A percentile compares a stretch with the other conserved stretches of the same genome.
Evolutionary conservation across 2,888 invertebrate species (phyloP).

Genomic region (Xestia sexstrigata): DNA sequence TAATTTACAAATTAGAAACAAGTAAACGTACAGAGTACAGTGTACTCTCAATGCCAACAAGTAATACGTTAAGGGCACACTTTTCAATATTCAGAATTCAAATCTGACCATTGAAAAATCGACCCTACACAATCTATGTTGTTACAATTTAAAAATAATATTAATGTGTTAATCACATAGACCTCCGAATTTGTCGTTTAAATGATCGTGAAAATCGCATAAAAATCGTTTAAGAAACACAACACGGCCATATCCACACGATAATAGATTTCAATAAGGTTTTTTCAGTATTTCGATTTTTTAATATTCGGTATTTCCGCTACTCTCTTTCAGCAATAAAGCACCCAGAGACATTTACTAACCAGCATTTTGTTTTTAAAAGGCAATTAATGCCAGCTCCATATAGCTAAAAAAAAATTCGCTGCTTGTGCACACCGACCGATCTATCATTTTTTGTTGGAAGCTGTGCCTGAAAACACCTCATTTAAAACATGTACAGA

Average conservation of each 20-base stretch:
- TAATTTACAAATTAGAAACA: background rate
- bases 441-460: too few relatives aligned
- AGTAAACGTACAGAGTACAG: too few relatives aligned
- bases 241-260: background rate
- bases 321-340: too few relatives aligned
- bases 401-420: too few relatives aligned
- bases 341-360: too few relatives aligned
- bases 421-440: too few relatives aligned
- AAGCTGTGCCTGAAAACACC: too few relatives aligned
- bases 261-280: too few relatives aligned
- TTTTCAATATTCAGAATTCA: background rate
- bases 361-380: too few relatives aligned
- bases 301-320: too few relatives aligned
- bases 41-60: conserved; percentile 8
- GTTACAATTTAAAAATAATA: background rate
- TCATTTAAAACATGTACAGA: background rate
- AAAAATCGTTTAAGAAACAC: background rate
- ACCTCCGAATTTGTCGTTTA: background rate
- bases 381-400: too few relatives aligned
- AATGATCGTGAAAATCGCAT: background rate
- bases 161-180: background rate
- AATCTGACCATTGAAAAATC: background rate
- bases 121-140: background rate
- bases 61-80: background rate
- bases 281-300: too few relatives aligned